Base-by-base conservation (phyloP, 2,888 invertebrate genomes). In the Sclerodermus sp. region DNA sequence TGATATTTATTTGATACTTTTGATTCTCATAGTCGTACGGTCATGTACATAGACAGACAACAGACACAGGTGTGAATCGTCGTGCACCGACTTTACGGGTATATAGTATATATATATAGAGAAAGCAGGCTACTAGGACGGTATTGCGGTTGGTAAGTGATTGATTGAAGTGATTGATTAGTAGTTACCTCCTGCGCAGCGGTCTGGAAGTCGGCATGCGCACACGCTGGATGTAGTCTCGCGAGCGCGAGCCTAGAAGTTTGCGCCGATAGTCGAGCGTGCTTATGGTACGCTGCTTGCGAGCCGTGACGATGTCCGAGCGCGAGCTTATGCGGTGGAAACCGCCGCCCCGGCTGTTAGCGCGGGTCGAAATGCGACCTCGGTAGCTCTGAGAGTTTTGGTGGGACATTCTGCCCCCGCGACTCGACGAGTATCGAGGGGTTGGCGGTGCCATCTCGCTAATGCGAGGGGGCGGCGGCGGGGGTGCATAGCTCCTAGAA, bases 181-280 rank as follows among this genome's bases (percentile, higher is more conserved):
- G 71, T 72, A 75, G 65, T 76, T 76, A 76, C 76, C 76, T 76
- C 75, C 76, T 70, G 62, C 74, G 74, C 67, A 76, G 65, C 67
- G 12, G 12, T 12, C 74, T 76, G 47, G 75, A 69, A 55, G 68
- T 66, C 32, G 74, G 61, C 70, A 76, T 71, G 70, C 75, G 74
- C 62, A 71, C 71, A 60, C 76, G 75, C 62, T 75, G 75, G 49
- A 76, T 65, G 73, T 74, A 76, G 72, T 76, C 76, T 59, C 76
- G 73, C 51, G 76, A 72, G 49, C 74, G 71, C 64, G 76, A 68
- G 45, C 71, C 71, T 50, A 74, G 66, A 64, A 76, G 66, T 71
- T 76, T 76, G 66, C 76, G 74, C 47, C 76, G 73, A 68, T 76
- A 76, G 64, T 76, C 76, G 58, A 76, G 70, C 53, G 74, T 67